Evolutionary conservation across 2,113 vertebrate species (phyloP).

Genomic region (Ahaetulla prasina): DNA sequence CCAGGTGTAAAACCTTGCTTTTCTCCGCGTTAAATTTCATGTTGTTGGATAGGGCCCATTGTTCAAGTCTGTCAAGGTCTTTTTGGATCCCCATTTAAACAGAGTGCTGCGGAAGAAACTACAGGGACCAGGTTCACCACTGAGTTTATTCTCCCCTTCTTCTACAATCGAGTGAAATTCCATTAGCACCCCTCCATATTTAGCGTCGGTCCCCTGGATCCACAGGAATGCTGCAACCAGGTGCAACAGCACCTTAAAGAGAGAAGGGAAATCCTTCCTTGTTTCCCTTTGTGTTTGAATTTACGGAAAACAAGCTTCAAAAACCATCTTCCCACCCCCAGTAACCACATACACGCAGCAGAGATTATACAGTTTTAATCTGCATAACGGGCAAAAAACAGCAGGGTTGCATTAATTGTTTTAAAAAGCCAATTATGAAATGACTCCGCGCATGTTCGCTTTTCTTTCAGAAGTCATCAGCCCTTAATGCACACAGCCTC

Average conservation of each 20-base stretch:
- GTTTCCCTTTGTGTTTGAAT: not conserved
- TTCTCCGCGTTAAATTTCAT: too few species aligned
- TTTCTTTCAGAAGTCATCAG: not conserved
- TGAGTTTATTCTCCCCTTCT: not conserved
- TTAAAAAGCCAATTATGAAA: not conserved
- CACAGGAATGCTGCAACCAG: not conserved
- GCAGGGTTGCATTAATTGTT: not conserved
- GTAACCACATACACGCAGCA: not conserved
- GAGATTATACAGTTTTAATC: not conserved
- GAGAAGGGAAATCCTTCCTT: not conserved
- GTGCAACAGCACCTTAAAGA: not conserved
- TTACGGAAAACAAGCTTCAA: not conserved
- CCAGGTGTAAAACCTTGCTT: too few species aligned
- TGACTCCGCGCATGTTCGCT: not conserved
- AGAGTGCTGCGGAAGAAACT: not conserved
- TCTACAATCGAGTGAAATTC: too few species aligned
- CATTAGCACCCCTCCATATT: not conserved
- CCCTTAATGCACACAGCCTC: not conserved
- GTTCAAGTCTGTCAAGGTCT: too few species aligned
- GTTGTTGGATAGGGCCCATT: too few species aligned
- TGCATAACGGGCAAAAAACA: not conserved
- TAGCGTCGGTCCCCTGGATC: too few species aligned
- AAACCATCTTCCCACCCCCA: not conserved
- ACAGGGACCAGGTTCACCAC: not conserved
- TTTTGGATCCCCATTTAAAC: not conserved